A percentile compares a stretch with the other conserved stretches of the same genome.
Conservation (phyloP, 2,888 invertebrate species). For the Agriopis marginaria region DNA sequence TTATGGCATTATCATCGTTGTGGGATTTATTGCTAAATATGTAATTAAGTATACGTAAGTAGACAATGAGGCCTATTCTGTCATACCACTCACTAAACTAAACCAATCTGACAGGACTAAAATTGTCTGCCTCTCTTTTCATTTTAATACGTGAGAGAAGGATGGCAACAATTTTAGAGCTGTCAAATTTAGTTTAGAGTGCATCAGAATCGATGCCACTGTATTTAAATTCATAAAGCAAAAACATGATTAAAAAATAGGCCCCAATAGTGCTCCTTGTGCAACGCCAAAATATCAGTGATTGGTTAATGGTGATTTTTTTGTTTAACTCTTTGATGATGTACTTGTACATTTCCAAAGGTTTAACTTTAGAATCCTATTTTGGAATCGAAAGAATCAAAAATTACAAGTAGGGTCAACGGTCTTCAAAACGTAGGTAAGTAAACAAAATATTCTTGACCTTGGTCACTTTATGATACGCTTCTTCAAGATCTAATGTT, state of each 20-base stretch:
- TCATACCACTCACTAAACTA: too few relatives aligned
- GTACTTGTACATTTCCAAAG: background rate
- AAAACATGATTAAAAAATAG: background rate
- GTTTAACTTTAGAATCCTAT: background rate
- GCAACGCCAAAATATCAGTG: conserved; percentile 8
- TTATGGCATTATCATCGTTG: background rate
- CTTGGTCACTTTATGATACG: conserved; percentile 29
- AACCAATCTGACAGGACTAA: too few relatives aligned
- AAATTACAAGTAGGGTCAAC: conserved; percentile 14
- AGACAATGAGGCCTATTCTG: too few relatives aligned
- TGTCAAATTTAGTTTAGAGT: too few relatives aligned
- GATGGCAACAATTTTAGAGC: too few relatives aligned
- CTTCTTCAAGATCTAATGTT: conserved; percentile 20
- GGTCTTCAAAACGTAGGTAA: conserved; percentile 15
- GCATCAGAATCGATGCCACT: too few relatives aligned
- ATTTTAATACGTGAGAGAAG: too few relatives aligned
- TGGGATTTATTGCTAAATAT: background rate
- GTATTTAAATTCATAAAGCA: background rate
- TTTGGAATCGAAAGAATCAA: conserved; percentile 9
- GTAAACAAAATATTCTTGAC: conserved; percentile 24
- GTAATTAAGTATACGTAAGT: background rate
- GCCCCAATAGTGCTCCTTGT: conserved; percentile 7
- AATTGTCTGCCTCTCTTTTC: too few relatives aligned
- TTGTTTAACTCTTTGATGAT: too few relatives aligned
- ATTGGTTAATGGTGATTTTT: too few relatives aligned